A percentile compares a stretch with the other conserved stretches of the same genome.
phyloP scores from a whole-genome alignment of 2,888 invertebrate species.

The Lathronympha strigana region DNA sequence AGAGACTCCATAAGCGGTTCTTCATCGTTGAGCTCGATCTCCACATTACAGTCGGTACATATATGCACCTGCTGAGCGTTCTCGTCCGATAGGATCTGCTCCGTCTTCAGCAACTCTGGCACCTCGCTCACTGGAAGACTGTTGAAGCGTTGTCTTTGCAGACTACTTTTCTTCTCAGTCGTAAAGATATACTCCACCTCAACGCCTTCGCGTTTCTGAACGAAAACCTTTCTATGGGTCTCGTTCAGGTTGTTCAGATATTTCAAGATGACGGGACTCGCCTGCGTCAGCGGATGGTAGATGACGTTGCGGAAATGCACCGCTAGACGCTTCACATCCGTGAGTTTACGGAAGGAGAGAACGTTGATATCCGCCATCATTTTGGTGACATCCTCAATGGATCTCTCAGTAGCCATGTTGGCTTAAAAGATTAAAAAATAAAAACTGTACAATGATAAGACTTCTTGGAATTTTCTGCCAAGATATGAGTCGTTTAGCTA shows the following conservation, averaged over 20 bases:
- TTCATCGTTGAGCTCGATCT: conserved; percentile 75
- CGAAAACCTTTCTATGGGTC: conserved; percentile 66
- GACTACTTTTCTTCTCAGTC: conserved; percentile 75
- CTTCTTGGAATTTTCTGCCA: conserved; percentile 51
- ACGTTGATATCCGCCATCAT: conserved; percentile 66
- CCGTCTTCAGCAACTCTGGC: conserved; percentile 73
- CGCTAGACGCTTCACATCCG: conserved; percentile 72
- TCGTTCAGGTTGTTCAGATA: conserved; percentile 67
- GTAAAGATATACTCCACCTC: conserved; percentile 79
- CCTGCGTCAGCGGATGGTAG: conserved; percentile 66
- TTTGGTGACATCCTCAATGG: conserved; percentile 56
- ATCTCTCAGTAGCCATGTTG: conserved; percentile 50
- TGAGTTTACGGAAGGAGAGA: conserved; percentile 71
- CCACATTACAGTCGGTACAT: conserved; percentile 75
- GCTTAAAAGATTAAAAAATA: conserved; percentile 49
- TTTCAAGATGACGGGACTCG: conserved; percentile 57
- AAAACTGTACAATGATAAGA: conserved; percentile 58
- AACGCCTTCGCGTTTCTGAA: conserved; percentile 68
- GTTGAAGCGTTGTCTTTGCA: conserved; percentile 76
- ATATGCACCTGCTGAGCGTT: conserved; percentile 76
- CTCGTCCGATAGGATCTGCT: conserved; percentile 60
- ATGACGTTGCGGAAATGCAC: conserved; percentile 68
- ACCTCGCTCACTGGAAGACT: conserved; percentile 78
- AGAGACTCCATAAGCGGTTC: conserved; percentile 77
- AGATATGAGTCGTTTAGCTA: conserved; percentile 48